phyloP scores from a whole-genome alignment of 2,888 invertebrate genomes.

The Lymantria dispar region DNA sequence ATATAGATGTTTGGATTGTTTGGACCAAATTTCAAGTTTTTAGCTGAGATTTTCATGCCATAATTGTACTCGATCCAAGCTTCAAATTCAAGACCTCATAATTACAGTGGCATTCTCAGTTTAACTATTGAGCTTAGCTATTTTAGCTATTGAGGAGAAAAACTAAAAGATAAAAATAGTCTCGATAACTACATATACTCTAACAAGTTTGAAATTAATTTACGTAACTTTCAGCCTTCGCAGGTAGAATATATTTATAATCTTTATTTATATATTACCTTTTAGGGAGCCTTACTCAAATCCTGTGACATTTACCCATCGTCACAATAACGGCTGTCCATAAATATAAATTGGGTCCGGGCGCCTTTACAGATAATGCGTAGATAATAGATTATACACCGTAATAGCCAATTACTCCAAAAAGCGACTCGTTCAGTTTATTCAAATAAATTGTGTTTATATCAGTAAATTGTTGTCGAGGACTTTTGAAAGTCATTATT shows the following conservation, averaged over 20 bases:
- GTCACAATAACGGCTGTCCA: constrained; percentile 11
- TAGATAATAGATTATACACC: constrained; percentile 17
- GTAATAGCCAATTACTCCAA: constrained; percentile 18
- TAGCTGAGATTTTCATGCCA: too few species aligned
- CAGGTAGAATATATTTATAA: background rate
- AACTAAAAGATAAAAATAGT: too few species aligned
- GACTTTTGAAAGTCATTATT: background rate
- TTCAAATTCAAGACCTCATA: too few species aligned
- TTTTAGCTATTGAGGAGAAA: too few species aligned
- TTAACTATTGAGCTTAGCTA: too few species aligned
- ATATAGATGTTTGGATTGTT: too few species aligned
- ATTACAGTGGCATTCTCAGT: too few species aligned
- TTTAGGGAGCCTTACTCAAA: constrained; percentile 11
- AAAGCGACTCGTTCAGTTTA: constrained; percentile 22
- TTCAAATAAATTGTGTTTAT: constrained; percentile 14
- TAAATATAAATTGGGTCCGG: constrained; percentile 18
- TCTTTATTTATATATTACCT: constrained; percentile 4
- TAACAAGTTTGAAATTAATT: background rate
- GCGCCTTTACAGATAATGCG: constrained; percentile 8
- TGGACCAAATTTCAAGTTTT: too few species aligned
- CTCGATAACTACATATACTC: background rate
- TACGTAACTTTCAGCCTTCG: background rate
- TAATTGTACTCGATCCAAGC: too few species aligned
- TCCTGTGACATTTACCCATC: constrained; percentile 21
- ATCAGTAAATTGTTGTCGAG: background rate